Conservation (phyloP, 2,888 invertebrate genomes). For the Geotrupes spiniger region DNA sequence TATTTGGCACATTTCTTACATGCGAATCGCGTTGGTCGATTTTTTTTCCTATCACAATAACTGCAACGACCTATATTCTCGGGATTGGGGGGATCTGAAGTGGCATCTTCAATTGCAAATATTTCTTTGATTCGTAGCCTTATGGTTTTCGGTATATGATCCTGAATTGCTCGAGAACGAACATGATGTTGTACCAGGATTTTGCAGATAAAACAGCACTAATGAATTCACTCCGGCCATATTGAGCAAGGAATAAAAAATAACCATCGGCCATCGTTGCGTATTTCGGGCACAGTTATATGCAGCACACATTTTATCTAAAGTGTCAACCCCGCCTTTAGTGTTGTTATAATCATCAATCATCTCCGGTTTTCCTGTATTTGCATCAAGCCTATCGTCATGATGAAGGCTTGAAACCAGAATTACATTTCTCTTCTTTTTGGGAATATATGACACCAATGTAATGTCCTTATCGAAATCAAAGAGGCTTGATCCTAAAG, state of each 20-base stretch:
- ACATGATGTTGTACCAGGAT: neutral
- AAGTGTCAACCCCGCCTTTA: constrained; percentile 12
- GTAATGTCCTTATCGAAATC: constrained; percentile 8
- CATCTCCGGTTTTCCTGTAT: constrained; percentile 7
- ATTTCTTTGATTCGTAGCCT: too few species aligned
- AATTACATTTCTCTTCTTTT: neutral
- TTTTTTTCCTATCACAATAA: constrained; percentile 6
- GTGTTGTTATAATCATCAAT: constrained; percentile 11
- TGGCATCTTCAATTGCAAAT: too few species aligned
- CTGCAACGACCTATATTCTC: neutral
- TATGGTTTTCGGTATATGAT: too few species aligned
- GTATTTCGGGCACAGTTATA: constrained; percentile 14
- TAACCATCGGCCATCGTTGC: constrained; percentile 17
- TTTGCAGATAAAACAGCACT: constrained; percentile 7
- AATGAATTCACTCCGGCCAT: constrained; percentile 13
- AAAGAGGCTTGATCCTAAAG: constrained; percentile 6
- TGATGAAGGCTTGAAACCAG: constrained; percentile 1
- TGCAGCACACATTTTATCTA: constrained; percentile 10
- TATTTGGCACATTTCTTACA: constrained; percentile 9
- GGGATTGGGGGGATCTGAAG: neutral
- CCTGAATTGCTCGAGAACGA: too few species aligned
- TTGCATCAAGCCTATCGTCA: neutral
- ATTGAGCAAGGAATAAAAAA: constrained; percentile 14
- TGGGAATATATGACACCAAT: constrained; percentile 2
- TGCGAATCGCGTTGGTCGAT: constrained; percentile 1